These are phyloP conservation scores for Podarcis muralis DNA, from an alignment of 2,113 vertebrate species.

Conservation along the genomic window DNA sequence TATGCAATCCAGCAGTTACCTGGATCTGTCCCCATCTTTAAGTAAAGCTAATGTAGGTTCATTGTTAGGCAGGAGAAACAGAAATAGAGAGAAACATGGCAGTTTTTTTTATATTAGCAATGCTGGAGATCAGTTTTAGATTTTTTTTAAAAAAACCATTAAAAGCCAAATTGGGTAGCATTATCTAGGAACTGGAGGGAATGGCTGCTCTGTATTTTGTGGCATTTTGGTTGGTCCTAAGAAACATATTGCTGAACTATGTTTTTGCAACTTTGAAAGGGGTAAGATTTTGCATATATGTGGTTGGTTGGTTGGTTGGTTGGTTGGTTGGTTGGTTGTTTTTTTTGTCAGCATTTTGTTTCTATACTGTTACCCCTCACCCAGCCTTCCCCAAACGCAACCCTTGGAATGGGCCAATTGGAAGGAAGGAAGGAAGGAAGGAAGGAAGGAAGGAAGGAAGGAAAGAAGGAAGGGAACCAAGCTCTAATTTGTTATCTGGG, in stretches of 20 bases:
- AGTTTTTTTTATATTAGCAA: background rate
- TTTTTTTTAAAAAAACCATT: too few species aligned
- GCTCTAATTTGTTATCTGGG: background rate
- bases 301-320: background rate
- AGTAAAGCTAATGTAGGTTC: background rate
- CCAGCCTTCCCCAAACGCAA: background rate
- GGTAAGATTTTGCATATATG: background rate
- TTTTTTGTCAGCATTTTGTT: background rate
- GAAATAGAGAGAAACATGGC: background rate
- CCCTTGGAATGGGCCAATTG: background rate
- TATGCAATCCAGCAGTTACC: background rate
- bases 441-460: background rate
- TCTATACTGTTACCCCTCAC: background rate
- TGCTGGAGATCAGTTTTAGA: background rate
- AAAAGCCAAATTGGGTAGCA: background rate
- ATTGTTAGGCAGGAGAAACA: background rate
- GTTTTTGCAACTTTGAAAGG: background rate
- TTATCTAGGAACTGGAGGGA: background rate
- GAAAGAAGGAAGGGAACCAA: background rate
- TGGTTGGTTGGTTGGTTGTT: too few species aligned
- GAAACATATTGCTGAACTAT: background rate
- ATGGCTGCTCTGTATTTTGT: background rate
- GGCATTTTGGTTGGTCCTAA: background rate
- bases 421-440: background rate
- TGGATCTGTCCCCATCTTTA: background rate